phyloP scores from a whole-genome alignment of 2,113 vertebrate genomes.

The Proteles cristata region DNA sequence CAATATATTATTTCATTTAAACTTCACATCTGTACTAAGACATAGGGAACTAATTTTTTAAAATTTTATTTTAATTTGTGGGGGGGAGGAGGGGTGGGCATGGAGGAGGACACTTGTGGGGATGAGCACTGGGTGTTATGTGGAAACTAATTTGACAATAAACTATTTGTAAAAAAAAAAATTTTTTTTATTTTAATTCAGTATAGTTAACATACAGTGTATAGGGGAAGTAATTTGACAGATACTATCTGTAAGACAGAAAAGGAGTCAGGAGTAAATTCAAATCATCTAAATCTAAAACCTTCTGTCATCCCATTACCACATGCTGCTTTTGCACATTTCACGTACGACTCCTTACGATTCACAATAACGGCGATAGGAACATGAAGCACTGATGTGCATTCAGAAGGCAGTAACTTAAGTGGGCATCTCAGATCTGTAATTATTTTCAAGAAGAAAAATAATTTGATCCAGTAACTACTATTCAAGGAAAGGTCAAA shows the following conservation, averaged over 20 bases:
- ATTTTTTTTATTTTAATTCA: background rate
- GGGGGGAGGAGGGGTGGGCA: too few relatives aligned
- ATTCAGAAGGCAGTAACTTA: slow-evolving; percentile 47
- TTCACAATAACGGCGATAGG: background rate
- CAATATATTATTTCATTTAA: background rate
- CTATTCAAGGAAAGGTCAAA: slow-evolving; percentile 61
- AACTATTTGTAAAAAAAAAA: too few relatives aligned
- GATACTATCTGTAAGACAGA: background rate
- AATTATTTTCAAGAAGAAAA: slow-evolving; percentile 62
- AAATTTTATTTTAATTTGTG: background rate
- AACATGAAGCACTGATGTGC: background rate
- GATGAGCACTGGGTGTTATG: too few relatives aligned
- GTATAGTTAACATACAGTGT: background rate
- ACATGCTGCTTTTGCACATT: background rate
- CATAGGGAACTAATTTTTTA: background rate
- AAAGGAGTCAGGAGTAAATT: background rate
- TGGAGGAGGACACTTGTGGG: too few relatives aligned
- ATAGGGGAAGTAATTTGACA: background rate
- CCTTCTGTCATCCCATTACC: background rate
- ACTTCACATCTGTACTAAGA: background rate
- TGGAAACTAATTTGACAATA: too few relatives aligned
- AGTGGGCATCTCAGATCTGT: slow-evolving; percentile 44
- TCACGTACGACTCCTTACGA: background rate
- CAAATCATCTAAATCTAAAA: background rate
- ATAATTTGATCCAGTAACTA: slow-evolving; percentile 63